Conservation (phyloP, 2,888 invertebrate genomes). For the Ormia ochracea region DNA sequence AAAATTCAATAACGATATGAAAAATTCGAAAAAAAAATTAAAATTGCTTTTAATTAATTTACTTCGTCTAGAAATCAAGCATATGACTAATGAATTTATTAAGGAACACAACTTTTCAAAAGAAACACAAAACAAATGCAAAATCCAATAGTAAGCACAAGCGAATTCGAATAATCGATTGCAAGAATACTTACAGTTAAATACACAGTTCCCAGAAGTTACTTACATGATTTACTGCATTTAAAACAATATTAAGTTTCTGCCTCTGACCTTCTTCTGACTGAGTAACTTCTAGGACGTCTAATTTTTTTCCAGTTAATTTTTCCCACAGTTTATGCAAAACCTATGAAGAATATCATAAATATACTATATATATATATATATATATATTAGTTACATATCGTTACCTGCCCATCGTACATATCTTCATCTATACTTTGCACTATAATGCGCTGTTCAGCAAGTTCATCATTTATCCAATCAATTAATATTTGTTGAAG, state of each 20-base stretch:
- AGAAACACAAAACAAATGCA: no score
- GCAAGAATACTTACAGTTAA: no score
- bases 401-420: constrained; percentile 92
- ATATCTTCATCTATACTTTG: constrained; percentile 97
- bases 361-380: neutral
- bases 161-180: no score
- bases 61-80: no score
- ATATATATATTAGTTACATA: neutral
- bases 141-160: no score
- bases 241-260: constrained; percentile 92
- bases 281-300: constrained; percentile 98
- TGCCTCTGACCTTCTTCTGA: constrained; percentile 98
- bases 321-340: constrained; percentile 87
- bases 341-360: constrained; percentile 78
- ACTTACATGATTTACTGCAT: constrained; percentile 89
- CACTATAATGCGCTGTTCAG: constrained; percentile 96
- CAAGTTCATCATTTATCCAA: constrained; percentile 99
- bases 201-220: neutral
- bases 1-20: no score
- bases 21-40: no score
- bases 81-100: no score
- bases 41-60: no score
- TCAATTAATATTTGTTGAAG: constrained; percentile 92
- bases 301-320: constrained; percentile 90
- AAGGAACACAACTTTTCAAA: no score